Evolutionary conservation across 2,113 vertebrate genomes (phyloP), one percentile per base, ranked within the genome.

Genomic region (Atherinomorus stipes): DNA sequence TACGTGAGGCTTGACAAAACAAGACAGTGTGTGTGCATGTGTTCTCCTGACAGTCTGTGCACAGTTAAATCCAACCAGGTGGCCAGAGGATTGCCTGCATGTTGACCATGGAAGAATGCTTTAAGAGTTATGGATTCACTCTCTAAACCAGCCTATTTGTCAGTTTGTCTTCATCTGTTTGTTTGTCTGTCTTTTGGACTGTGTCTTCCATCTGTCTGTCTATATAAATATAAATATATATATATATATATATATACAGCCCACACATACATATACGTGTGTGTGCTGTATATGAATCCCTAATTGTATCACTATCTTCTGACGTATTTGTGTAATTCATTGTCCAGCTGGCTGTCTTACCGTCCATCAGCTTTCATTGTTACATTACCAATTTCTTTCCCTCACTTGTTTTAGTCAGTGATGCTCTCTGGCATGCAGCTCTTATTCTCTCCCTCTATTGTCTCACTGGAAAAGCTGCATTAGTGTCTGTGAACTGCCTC

Each of bases 81-180:
- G 88, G 84, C 74, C 56, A 13, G 75, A 78, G 76, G 82, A 89
- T 89, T 90, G 77, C 15, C 71, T 87, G 76, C 50, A 74, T 90
- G 81, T 89, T 92, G 84, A 89, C 84, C 50, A 11, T 80, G 71
- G 83, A 81, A 22, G 54, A 77, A 80, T 51, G 37, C 74, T 81
- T 76, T 53, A 71, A 79, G 42, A 80, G 82, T 75, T 86, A 76
- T 53, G 83, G 78, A 89, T 85, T 84, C 83, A 81, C 71, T 82
- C 84, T 81, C 71, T 31, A 80, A 78, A 73, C 56, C 69, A 77
- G 56, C 58, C 71, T 73, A 66, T 88, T 84, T 84, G 79, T 86
- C 80, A 76, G 76, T 23, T 60, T 75, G 69, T 70, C 65, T 62
- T 62, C 23, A 2, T 12, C 25, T 72, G 23, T 78, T 66, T 67